Conservation (phyloP, 2,797 vertebrate species). For the Coendou prehensilis region DNA sequence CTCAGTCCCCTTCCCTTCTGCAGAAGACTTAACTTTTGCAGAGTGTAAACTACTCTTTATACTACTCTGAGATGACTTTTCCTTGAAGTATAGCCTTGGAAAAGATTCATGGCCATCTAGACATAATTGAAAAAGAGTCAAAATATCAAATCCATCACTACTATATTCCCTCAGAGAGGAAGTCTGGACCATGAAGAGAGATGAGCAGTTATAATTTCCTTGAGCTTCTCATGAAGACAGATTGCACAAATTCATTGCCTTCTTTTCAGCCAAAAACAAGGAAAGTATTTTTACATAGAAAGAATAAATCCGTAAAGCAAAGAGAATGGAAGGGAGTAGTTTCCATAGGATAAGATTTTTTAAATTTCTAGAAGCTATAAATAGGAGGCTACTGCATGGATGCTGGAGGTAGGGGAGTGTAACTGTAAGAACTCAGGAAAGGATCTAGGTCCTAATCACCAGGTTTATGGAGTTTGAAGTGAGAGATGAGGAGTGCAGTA, state of each 20-base stretch:
- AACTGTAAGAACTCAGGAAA: neutral
- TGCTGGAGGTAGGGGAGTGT: neutral
- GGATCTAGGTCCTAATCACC: neutral
- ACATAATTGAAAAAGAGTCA: neutral
- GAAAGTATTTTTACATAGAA: conserved; percentile 1
- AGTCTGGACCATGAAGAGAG: neutral
- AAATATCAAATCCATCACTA: neutral
- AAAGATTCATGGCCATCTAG: neutral
- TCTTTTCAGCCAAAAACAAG: neutral
- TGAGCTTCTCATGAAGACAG: conserved; percentile 16
- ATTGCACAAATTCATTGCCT: neutral
- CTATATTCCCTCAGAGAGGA: neutral
- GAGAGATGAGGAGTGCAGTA: neutral
- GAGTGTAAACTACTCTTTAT: neutral
- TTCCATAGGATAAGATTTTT: neutral
- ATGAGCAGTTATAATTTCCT: neutral
- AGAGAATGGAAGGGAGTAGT: neutral
- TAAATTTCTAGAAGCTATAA: neutral
- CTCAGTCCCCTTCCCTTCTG: neutral
- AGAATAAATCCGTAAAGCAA: neutral
- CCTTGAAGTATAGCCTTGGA: neutral
- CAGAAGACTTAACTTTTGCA: neutral
- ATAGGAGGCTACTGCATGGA: neutral
- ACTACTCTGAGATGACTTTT: neutral
- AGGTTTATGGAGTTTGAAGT: neutral